Evolutionary conservation across 1,140 invertebrate genomes (phyloP).

Genomic region (Meteorus sp.): DNA sequence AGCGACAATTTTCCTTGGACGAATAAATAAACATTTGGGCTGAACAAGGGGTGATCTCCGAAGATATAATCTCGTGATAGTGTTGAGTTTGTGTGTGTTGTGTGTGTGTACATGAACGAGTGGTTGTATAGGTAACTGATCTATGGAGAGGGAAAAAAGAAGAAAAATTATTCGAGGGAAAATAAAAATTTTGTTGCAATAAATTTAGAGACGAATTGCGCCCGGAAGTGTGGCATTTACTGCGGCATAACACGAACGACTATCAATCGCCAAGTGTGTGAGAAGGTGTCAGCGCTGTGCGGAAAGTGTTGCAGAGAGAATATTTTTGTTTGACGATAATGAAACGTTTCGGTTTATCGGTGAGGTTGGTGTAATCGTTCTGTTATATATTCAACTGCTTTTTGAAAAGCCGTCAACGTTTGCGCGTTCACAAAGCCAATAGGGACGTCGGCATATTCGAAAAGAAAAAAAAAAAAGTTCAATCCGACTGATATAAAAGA

Average conservation of each 20-base stretch:
- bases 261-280: too few relatives aligned
- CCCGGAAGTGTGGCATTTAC: slow-evolving; percentile 3
- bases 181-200: not conserved
- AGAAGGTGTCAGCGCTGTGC: slow-evolving; percentile 2
- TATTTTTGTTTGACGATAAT: not conserved
- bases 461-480: not conserved
- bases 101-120: not conserved
- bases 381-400: too few relatives aligned
- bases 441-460: not conserved
- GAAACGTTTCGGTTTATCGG: slow-evolving; percentile 6
- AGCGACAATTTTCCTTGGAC: too few relatives aligned
- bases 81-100: too few relatives aligned
- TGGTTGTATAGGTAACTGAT: not conserved
- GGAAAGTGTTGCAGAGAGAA: too few relatives aligned
- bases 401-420: too few relatives aligned
- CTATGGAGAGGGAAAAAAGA: not conserved
- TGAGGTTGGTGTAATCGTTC: not conserved
- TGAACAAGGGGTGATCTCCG: too few relatives aligned
- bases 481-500: not conserved
- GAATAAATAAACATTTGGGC: too few relatives aligned
- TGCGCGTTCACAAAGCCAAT: too few relatives aligned
- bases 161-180: not conserved
- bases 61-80: too few relatives aligned
- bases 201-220: not conserved
- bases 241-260: not conserved